A percentile compares a stretch with the other conserved stretches of the same genome.
Conservation (phyloP, 2,888 invertebrate genomes). For the Chelonus formosanus region DNA sequence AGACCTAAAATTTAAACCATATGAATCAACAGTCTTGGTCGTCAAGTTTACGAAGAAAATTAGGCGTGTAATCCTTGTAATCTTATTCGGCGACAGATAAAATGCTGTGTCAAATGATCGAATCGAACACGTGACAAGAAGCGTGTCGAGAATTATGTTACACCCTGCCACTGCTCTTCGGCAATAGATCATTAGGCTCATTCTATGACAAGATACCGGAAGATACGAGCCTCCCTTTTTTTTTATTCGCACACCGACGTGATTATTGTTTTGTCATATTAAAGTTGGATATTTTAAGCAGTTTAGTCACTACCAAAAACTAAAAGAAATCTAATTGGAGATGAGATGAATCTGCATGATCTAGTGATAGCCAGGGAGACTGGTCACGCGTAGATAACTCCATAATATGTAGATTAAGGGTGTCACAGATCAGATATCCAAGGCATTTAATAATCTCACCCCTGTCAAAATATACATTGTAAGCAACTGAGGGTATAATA, state of each 20-base stretch:
- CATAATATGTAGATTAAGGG: constrained; percentile 65
- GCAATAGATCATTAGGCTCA: constrained; percentile 61
- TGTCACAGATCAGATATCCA: constrained; percentile 63
- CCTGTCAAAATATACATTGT: constrained; percentile 64
- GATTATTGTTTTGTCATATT: too few species aligned
- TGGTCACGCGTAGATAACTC: constrained; percentile 58
- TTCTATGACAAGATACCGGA: constrained; percentile 60
- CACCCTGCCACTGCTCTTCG: constrained; percentile 52
- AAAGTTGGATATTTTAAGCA: neutral
- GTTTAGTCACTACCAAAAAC: neutral
- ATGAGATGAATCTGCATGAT: neutral
- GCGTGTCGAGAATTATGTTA: constrained; percentile 60
- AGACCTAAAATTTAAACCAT: neutral
- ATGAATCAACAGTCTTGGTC: neutral
- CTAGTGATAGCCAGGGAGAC: constrained; percentile 40
- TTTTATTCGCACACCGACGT: neutral
- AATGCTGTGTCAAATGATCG: constrained; percentile 47
- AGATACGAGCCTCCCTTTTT: constrained; percentile 41
- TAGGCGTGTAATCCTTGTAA: constrained; percentile 56
- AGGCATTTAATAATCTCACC: constrained; percentile 65
- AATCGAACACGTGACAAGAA: constrained; percentile 57
- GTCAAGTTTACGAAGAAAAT: constrained; percentile 48
- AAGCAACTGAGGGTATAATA: constrained; percentile 63
- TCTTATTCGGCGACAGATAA: constrained; percentile 44
- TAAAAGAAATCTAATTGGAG: neutral